phyloP scores from a whole-genome alignment of 1,140 invertebrate species.

The Triops longicaudatus region DNA sequence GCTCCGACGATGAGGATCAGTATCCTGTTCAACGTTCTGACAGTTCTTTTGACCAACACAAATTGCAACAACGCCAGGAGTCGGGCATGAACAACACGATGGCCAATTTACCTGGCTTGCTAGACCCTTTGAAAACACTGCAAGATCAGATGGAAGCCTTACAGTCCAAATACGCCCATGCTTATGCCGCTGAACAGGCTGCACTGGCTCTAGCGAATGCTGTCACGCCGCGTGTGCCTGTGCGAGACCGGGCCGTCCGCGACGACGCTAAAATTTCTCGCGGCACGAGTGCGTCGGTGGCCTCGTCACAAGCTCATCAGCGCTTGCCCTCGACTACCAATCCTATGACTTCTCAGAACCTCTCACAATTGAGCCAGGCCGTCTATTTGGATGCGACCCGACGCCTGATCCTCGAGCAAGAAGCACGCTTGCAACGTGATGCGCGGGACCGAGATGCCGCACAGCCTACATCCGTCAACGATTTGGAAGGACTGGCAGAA shows the following conservation, averaged over 20 bases:
- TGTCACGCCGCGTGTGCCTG: slow-evolving; percentile 12
- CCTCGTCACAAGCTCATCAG: neutral
- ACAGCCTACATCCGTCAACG: slow-evolving; percentile 44
- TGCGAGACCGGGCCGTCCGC: slow-evolving; percentile 22
- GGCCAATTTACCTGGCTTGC: neutral
- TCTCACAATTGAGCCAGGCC: slow-evolving; percentile 27
- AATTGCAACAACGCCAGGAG: neutral
- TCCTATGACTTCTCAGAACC: slow-evolving; percentile 18
- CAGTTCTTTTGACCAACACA: neutral
- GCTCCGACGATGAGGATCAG: slow-evolving; percentile 18
- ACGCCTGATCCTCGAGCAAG: slow-evolving; percentile 64
- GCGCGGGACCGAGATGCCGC: slow-evolving; percentile 44
- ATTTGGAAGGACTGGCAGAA: slow-evolving; percentile 77
- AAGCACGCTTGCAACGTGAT: slow-evolving; percentile 59
- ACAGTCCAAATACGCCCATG: slow-evolving; percentile 20
- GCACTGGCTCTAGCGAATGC: slow-evolving; percentile 12
- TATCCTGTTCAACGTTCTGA: neutral
- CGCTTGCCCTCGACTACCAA: slow-evolving; percentile 16
- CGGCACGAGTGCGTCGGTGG: neutral
- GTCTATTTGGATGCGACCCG: slow-evolving; percentile 56
- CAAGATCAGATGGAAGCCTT: slow-evolving; percentile 27
- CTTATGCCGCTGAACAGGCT: neutral
- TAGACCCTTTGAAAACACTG: slow-evolving; percentile 23
- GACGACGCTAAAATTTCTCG: neutral
- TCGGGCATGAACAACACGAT: neutral